A percentile compares a stretch with the other conserved stretches of the same genome.
Evolutionary conservation across 2,113 vertebrate species (phyloP).

Genomic region (Baryphthengus martii): DNA sequence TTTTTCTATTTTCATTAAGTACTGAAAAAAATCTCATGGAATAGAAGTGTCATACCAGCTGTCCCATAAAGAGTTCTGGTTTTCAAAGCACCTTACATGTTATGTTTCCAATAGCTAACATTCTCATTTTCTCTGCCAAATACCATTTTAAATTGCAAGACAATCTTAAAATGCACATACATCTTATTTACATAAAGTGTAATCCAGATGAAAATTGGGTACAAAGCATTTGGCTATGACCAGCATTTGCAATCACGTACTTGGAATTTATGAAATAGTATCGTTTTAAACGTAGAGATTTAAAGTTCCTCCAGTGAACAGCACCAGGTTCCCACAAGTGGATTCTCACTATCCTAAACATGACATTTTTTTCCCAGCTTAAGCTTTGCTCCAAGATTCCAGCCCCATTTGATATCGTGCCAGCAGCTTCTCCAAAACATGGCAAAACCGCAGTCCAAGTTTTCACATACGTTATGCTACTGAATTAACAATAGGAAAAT

Average conservation of each 20-base stretch:
- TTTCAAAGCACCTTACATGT: background rate
- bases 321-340: accelerated
- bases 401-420: background rate
- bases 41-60: background rate
- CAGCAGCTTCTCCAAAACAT: background rate
- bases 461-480: accelerated
- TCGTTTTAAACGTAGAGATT: background rate
- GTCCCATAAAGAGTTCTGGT: background rate
- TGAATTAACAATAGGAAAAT: background rate
- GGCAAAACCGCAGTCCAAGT: background rate
- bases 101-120: background rate
- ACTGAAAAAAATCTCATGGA: background rate
- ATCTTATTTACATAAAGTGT: background rate
- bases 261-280: background rate
- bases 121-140: background rate
- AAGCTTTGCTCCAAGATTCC: background rate
- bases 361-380: accelerated
- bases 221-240: background rate
- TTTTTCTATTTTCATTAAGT: background rate
- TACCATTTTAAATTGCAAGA: background rate
- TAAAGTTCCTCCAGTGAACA: background rate
- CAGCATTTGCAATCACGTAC: accelerated
- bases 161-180: background rate
- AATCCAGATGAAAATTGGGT: background rate
- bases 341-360: background rate